Conservation (phyloP, 1,140 invertebrate species). For the Lasioglossum albipes region DNA sequence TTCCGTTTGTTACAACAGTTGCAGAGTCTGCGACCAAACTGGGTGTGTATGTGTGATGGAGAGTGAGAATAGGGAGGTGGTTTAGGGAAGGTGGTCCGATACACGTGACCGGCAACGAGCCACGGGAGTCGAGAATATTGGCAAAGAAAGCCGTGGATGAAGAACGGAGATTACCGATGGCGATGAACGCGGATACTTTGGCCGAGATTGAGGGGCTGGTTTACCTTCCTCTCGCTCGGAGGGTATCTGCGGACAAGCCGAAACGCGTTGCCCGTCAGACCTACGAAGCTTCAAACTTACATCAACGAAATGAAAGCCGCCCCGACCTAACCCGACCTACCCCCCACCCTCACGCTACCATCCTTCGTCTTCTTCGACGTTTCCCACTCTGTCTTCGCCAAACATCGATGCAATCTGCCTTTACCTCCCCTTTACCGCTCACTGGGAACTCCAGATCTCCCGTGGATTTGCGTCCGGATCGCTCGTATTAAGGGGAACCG, state of each 20-base stretch:
- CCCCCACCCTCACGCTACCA: neutral
- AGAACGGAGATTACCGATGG: constrained; percentile 51
- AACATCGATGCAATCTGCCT: constrained; percentile 13
- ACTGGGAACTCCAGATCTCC: constrained; percentile 15
- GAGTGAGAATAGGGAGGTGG: neutral
- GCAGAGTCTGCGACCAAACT: constrained; percentile 42
- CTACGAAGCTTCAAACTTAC: constrained; percentile 73
- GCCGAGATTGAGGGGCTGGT: constrained; percentile 43
- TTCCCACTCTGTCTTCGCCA: neutral
- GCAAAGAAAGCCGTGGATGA: constrained; percentile 13
- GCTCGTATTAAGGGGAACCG: neutral
- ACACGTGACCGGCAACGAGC: neutral
- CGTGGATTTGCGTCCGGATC: constrained; percentile 18
- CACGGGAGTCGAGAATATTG: neutral
- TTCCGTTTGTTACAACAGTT: constrained; percentile 66
- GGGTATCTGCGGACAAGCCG: constrained; percentile 63
- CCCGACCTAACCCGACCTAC: constrained; percentile 7
- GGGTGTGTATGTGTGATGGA: too few species aligned
- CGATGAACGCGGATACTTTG: constrained; percentile 35
- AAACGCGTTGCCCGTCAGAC: constrained; percentile 68
- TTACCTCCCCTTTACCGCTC: constrained; percentile 19
- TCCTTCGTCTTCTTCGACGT: neutral
- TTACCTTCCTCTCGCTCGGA: constrained; percentile 66
- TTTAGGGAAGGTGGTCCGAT: neutral
- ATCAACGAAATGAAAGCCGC: constrained; percentile 74